phyloP scores from a whole-genome alignment of 2,797 vertebrate genomes.

The Perodicticus potto region DNA sequence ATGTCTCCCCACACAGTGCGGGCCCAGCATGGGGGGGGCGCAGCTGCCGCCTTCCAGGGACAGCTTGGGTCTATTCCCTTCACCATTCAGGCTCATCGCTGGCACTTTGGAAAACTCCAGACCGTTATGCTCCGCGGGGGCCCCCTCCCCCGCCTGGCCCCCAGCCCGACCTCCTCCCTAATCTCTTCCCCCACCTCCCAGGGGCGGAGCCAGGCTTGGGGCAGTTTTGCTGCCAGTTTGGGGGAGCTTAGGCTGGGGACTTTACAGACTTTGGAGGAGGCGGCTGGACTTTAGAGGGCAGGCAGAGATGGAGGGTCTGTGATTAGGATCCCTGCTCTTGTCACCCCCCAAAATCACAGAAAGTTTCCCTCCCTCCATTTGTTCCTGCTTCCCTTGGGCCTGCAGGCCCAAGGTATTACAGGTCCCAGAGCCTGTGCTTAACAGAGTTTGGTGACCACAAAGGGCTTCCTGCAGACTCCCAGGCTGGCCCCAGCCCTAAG shows the following conservation, averaged over 20 bases:
- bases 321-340: not conserved
- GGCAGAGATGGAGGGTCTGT: not conserved
- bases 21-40: not conserved
- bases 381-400: not conserved
- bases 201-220: conserved; percentile 51
- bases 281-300: not conserved
- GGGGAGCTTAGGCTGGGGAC: not conserved
- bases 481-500: not conserved
- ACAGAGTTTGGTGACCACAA: not conserved
- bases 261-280: not conserved
- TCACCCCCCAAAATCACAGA: not conserved
- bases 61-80: not conserved
- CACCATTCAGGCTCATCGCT: not conserved
- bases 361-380: not conserved
- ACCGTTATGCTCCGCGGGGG: conserved; percentile 69
- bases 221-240: not conserved
- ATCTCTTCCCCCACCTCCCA: not conserved
- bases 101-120: conserved; percentile 50
- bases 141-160: conserved; percentile 53
- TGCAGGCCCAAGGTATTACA: not conserved
- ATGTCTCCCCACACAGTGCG: not conserved
- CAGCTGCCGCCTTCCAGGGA: not conserved
- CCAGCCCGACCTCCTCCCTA: conserved; percentile 20
- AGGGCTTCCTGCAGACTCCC: not conserved
- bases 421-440: not conserved